Evolutionary conservation across 2,888 invertebrate genomes (phyloP).

Genomic region (Melanostoma mellinum): DNA sequence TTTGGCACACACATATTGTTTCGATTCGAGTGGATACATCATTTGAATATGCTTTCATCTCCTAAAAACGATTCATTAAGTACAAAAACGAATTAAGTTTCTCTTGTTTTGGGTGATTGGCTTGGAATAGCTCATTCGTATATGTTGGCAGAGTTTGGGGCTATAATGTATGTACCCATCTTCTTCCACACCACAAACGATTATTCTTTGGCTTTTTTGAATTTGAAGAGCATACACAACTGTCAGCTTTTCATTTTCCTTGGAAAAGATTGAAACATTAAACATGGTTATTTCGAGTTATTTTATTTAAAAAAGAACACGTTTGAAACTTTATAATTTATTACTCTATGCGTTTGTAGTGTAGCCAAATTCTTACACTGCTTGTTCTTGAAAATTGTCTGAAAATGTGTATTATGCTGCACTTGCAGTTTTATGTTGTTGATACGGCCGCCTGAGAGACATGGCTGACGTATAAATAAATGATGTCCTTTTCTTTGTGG

Average conservation of each 20-base stretch:
- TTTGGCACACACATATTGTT: neutral
- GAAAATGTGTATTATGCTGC: slow-evolving; percentile 25
- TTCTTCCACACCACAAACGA: neutral
- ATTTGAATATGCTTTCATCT: slow-evolving; percentile 56
- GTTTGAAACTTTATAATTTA: slow-evolving; percentile 42
- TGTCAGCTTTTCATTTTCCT: no score
- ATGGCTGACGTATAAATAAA: slow-evolving; percentile 17
- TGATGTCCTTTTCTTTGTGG: slow-evolving; percentile 17
- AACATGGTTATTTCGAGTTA: no score
- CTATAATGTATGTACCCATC: slow-evolving; percentile 27
- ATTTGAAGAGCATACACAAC: no score
- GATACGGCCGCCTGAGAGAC: neutral
- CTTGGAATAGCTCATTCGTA: neutral
- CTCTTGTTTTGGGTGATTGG: slow-evolving; percentile 19
- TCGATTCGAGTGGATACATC: slow-evolving; percentile 3
- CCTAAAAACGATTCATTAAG: slow-evolving; percentile 42
- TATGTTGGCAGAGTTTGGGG: neutral
- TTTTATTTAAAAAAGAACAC: no score
- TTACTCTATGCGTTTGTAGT: slow-evolving; percentile 36
- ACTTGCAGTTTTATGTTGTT: slow-evolving; percentile 26
- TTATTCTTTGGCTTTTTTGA: no score
- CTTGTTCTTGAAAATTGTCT: slow-evolving; percentile 24
- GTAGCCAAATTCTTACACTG: no score
- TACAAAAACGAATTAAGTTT: slow-evolving; percentile 48
- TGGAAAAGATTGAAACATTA: no score